Base-by-base conservation (phyloP, 2,113 vertebrate genomes). In the Colius striatus region DNA sequence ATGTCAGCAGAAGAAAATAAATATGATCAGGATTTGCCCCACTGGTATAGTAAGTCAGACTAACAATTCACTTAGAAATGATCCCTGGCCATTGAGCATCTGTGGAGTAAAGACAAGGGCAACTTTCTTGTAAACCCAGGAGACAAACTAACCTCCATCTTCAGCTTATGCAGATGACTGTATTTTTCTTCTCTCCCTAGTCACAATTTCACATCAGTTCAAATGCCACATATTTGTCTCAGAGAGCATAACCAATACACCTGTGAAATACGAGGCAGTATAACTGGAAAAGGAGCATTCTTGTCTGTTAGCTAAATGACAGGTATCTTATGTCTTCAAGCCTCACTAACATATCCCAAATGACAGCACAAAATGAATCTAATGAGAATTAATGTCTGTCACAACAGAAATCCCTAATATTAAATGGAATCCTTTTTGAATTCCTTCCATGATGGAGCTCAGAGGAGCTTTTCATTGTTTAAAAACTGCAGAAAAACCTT, bases 1-100 rank as follows among this genome's bases (percentile, higher is more conserved):
- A 84, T 91, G 72, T 87, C 77, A 87, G 34, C 29, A 91, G 55
- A 87, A 89, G 22, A 77, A 90, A 96, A 91, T 21, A 92, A 91
- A 94, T 48, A 14, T 60, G 15, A 84, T 94, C 67, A 81, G 61
- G 23, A 89, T 81, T 94, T 89, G 63, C 72, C 84, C 51, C 17
- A 3, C 11, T 71, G 43, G 47, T 87, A 71, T 62, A 74, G 13
- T 60, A 84, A 92, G 26, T 47, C 66, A 86, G 65, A 48, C 38
- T 81, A 94, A 63, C 87, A 84, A 94, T 76, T 89, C 17, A 74
- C 71, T 94, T 89, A 81, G 27, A 95, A 89, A 89, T 0, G 2
- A 87, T 63, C 32, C 26, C 25, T 74, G 29, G 19, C 55, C 76
- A 43, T 47, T 62, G 25, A 89, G 77, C 47, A 74, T 81, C 68